Evolutionary conservation across 2,797 vertebrate species (phyloP).

Genomic region (Cossypha niveicapilla): DNA sequence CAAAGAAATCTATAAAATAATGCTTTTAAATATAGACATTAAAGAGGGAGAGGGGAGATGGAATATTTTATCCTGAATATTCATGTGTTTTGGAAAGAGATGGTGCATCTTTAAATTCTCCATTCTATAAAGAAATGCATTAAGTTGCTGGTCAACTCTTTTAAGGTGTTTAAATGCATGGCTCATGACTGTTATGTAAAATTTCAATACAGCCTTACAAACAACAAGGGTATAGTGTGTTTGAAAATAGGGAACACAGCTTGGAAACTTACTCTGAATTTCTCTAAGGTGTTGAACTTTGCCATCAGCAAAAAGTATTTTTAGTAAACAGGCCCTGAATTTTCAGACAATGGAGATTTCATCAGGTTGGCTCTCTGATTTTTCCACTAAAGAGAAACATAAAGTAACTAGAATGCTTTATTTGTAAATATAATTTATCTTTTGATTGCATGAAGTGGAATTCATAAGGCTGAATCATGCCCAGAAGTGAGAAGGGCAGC

Average conservation of each 20-base stretch:
- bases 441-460: not conserved
- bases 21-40: constrained; percentile 11
- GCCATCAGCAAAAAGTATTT: constrained; percentile 75
- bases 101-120: constrained; percentile 47
- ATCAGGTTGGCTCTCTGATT: constrained; percentile 53
- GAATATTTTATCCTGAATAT: constrained; percentile 30
- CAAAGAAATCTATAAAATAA: not conserved
- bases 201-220: constrained; percentile 78
- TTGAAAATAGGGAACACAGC: constrained; percentile 56
- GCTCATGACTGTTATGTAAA: constrained; percentile 89
- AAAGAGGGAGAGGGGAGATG: not conserved
- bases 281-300: constrained; percentile 76
- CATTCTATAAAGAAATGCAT: constrained; percentile 46
- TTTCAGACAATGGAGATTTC: constrained; percentile 72
- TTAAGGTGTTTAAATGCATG: constrained; percentile 73
- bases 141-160: constrained; percentile 81
- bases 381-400: constrained; percentile 55
- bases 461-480: not conserved
- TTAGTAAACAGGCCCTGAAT: constrained; percentile 67
- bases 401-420: not conserved
- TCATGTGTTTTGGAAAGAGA: constrained; percentile 37
- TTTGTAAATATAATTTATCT: constrained; percentile 32
- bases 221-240: constrained; percentile 73
- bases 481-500: not conserved
- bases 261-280: constrained; percentile 69